A percentile compares a stretch with the other conserved stretches of the same genome.
Conservation (phyloP, 2,888 invertebrate species). For the Cistogaster globosa region DNA sequence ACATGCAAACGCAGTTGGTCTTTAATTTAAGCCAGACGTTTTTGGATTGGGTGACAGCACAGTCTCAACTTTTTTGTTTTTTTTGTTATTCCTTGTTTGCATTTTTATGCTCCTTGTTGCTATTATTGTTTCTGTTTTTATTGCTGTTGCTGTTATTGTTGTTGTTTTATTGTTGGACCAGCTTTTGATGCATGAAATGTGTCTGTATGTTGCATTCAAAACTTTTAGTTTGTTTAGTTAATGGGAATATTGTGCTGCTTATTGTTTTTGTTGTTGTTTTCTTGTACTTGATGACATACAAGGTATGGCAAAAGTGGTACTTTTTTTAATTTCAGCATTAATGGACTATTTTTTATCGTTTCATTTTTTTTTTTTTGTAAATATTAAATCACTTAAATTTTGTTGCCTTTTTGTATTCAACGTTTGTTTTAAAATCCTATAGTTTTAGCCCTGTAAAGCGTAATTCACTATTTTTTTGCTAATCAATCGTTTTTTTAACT, state of each 20-base stretch:
- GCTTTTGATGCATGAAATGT: constrained; percentile 47
- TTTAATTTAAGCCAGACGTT: constrained; percentile 55
- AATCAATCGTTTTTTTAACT: too few species aligned
- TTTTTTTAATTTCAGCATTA: too few species aligned
- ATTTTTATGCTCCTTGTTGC: constrained; percentile 21
- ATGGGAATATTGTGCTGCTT: not conserved
- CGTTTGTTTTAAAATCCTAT: too few species aligned
- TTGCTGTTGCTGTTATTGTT: not conserved
- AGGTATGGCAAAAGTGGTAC: too few species aligned
- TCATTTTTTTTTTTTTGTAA: too few species aligned
- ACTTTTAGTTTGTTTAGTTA: too few species aligned
- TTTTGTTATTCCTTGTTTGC: constrained; percentile 39
- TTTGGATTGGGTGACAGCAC: constrained; percentile 65
- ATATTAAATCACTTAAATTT: too few species aligned
- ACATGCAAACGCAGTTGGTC: constrained; percentile 59
- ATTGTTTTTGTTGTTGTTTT: not conserved
- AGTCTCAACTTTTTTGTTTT: constrained; percentile 1
- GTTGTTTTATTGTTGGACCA: constrained; percentile 18
- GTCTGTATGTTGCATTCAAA: not conserved
- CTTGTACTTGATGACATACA: too few species aligned
- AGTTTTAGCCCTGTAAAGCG: too few species aligned
- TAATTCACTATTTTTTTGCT: too few species aligned
- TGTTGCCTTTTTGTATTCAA: too few species aligned
- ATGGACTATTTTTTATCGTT: too few species aligned
- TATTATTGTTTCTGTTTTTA: not conserved